Evolutionary conservation across 2,113 vertebrate genomes (phyloP).

Genomic region (Cichladusa arquata): DNA sequence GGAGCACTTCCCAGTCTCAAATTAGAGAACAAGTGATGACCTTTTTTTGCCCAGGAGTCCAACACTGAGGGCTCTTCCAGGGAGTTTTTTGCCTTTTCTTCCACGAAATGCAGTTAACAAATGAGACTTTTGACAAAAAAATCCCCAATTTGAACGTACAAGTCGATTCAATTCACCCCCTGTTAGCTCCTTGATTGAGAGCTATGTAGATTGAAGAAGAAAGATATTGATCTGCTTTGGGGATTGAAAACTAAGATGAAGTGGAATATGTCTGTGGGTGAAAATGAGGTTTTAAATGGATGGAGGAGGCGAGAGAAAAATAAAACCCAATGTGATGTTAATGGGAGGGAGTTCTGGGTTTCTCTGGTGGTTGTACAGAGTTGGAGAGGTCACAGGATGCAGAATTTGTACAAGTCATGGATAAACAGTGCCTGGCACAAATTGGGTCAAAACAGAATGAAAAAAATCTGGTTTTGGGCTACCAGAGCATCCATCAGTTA

Average conservation of each 20-base stretch:
- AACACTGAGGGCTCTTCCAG: background rate
- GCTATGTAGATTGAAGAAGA: constrained; percentile 28
- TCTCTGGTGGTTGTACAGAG: background rate
- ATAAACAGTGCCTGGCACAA: background rate
- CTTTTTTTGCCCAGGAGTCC: background rate
- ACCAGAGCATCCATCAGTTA: background rate
- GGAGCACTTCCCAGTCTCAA: constrained; percentile 1
- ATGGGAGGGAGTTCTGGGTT: background rate
- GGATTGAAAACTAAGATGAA: constrained; percentile 47
- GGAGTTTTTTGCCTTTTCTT: background rate
- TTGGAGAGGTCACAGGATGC: background rate
- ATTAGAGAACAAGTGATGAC: constrained; percentile 5
- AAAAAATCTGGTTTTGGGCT: background rate
- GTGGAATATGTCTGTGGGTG: constrained; percentile 1
- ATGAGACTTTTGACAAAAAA: background rate
- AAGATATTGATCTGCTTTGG: constrained; percentile 32
- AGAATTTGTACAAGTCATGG: rapidly evolving
- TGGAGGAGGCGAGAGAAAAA: background rate
- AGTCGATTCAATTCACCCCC: constrained; percentile 49
- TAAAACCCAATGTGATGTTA: background rate
- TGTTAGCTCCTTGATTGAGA: constrained; percentile 60
- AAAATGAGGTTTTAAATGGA: constrained; percentile 35
- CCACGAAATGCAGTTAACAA: background rate
- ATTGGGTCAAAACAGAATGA: background rate
- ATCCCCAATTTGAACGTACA: background rate